These are phyloP conservation scores for Alviniconcha strummeri DNA, from an alignment of 2,888 invertebrate genomes.

Conservation along the genomic window DNA sequence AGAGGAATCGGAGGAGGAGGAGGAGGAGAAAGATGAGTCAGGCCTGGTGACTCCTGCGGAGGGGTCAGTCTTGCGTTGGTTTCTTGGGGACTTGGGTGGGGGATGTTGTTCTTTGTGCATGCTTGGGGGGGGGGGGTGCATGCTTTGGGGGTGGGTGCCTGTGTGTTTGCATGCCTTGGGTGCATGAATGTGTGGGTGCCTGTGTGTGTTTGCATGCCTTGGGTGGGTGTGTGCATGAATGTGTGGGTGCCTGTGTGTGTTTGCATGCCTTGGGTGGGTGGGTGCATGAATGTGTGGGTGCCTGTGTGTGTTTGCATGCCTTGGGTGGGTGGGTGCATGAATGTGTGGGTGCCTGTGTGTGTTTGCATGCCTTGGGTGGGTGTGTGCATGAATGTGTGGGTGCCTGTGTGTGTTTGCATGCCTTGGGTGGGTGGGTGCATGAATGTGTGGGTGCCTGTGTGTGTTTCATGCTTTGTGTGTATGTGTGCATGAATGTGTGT, in stretches of 20 bases:
- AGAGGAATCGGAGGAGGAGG: conserved; percentile 72
- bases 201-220: not conserved
- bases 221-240: not conserved
- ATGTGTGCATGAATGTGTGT: not conserved
- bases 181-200: not conserved
- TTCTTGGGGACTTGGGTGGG: not conserved
- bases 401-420: not conserved
- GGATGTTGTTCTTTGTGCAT: not conserved
- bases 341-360: not conserved
- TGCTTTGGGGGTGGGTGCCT: not conserved
- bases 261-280: not conserved
- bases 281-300: not conserved
- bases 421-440: not conserved
- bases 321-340: not conserved
- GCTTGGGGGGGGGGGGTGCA: not conserved
- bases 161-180: not conserved
- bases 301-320: not conserved
- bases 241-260: not conserved
- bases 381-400: not conserved
- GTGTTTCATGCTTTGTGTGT: not conserved
- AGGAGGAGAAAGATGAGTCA: conserved; percentile 80
- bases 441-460: not conserved
- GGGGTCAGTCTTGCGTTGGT: conserved; percentile 51
- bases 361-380: not conserved
- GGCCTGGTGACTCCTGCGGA: conserved; percentile 90